Conservation (phyloP, 2,797 vertebrate genomes). For the Mycteria americana region DNA sequence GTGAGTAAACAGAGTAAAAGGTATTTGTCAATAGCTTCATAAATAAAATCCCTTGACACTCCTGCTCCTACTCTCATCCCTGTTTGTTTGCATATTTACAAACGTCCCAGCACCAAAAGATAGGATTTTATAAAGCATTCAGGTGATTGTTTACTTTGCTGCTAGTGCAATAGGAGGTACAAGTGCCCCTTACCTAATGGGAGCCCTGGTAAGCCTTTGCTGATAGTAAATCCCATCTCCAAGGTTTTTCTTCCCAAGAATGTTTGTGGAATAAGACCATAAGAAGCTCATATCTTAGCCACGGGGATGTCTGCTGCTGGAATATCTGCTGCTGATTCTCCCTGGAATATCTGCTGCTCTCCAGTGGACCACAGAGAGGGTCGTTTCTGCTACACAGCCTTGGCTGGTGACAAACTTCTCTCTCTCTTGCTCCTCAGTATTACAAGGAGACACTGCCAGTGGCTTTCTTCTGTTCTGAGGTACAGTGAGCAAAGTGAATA, state of each 20-base stretch:
- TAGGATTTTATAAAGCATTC: constrained; percentile 12
- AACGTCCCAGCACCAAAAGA: not conserved
- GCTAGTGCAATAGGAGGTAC: not conserved
- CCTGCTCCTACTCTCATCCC: not conserved
- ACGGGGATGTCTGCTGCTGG: not conserved
- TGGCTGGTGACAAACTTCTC: not conserved
- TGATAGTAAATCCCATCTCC: not conserved
- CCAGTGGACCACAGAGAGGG: not conserved
- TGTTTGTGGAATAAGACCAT: not conserved
- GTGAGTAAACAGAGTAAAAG: constrained; percentile 10
- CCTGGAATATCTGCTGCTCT: not conserved
- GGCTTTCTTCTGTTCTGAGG: not conserved
- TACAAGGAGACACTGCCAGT: not conserved
- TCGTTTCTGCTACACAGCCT: not conserved
- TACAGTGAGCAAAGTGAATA: not conserved
- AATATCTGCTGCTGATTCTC: not conserved
- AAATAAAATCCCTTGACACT: constrained; percentile 14
- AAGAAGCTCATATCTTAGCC: not conserved
- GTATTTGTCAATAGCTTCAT: constrained; percentile 12
- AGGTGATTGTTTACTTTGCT: not conserved
- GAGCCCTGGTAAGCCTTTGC: not conserved
- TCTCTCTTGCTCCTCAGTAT: not conserved
- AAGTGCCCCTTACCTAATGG: not conserved
- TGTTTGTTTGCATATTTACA: constrained; percentile 39
- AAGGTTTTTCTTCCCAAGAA: not conserved